phyloP scores from a whole-genome alignment of 2,797 vertebrate species.

The Premnoplex brunnescens region DNA sequence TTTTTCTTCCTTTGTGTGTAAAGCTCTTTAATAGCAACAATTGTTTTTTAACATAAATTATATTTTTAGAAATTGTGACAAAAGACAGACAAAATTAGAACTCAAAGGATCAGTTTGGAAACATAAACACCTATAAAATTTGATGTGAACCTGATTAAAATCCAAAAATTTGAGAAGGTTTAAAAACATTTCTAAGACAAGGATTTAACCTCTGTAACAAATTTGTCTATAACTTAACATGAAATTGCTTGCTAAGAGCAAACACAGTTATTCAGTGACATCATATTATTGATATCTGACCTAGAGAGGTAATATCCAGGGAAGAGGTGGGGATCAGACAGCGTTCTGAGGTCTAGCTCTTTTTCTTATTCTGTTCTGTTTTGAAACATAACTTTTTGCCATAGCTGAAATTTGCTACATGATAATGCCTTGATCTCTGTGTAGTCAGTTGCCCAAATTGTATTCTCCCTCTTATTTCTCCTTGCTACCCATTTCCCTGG shows the following conservation, averaged over 20 bases:
- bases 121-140: neutral
- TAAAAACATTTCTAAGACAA: neutral
- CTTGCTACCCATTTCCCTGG: neutral
- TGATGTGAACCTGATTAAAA: neutral
- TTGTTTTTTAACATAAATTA: neutral
- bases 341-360: neutral
- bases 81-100: neutral
- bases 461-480: neutral
- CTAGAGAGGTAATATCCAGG: neutral
- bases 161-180: neutral
- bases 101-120: neutral
- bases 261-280: neutral
- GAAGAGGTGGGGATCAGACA: neutral
- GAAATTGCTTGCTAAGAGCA: neutral
- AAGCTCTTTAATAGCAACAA: neutral
- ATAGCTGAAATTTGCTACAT: neutral
- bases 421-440: neutral
- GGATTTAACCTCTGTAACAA: neutral
- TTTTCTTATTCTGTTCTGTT: neutral
- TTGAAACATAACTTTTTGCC: neutral
- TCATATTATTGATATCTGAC: neutral
- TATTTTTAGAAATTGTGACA: neutral
- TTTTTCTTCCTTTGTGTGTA: neutral
- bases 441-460: neutral
- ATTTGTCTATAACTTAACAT: neutral